phyloP scores from a whole-genome alignment of 2,113 vertebrate species.

The Cryptoleucopteryx plumbea region DNA sequence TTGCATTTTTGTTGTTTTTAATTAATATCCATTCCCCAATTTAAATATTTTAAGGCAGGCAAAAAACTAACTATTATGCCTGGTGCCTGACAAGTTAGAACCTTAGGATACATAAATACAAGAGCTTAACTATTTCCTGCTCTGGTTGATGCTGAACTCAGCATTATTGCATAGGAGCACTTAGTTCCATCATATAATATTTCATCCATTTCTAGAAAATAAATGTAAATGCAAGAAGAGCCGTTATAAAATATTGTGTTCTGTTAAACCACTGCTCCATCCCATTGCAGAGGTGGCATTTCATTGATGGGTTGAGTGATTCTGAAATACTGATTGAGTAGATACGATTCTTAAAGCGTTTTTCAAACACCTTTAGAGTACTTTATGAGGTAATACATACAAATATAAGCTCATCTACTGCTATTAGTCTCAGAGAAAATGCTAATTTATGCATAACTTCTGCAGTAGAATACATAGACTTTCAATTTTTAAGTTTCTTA shows the following conservation, averaged over 20 bases:
- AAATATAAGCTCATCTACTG: background rate
- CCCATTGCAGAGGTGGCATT: background rate
- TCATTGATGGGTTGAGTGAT: background rate
- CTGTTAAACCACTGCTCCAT: background rate
- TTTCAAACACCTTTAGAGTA: background rate
- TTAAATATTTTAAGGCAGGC: background rate
- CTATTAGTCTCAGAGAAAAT: background rate
- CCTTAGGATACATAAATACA: background rate
- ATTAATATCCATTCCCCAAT: background rate
- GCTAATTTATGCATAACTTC: constrained; percentile 20
- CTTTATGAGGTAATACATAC: background rate
- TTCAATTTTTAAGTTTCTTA: background rate
- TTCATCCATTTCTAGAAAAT: background rate
- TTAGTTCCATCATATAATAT: background rate
- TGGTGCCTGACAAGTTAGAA: background rate
- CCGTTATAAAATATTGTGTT: background rate
- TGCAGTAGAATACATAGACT: background rate
- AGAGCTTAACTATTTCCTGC: background rate
- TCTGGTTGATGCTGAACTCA: background rate
- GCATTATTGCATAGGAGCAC: background rate
- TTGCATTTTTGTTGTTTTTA: background rate
- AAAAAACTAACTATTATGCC: background rate
- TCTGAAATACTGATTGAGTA: background rate
- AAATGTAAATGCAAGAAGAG: background rate
- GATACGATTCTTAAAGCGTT: background rate